Base-by-base conservation (phyloP, 2,113 vertebrate genomes). In the Platichthys stellatus region DNA sequence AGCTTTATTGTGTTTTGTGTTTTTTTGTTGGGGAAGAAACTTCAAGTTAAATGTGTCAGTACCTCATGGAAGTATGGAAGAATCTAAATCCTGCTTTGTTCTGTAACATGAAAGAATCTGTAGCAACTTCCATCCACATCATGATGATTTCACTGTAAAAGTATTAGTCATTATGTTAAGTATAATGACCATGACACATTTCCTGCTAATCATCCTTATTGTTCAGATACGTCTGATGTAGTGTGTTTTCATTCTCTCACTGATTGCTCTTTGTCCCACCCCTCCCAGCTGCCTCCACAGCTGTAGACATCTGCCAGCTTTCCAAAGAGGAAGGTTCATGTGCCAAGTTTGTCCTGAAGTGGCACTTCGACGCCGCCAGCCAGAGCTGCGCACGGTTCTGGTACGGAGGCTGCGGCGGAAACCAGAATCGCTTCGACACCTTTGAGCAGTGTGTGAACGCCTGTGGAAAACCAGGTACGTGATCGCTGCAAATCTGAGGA, bases 391-490 rank as follows among this genome's bases (percentile, higher is more conserved):
- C 91, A 0, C 93, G 97, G 15, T 99, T 99, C 95, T 99, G 98
- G 98, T 97, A 97, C 0, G 95, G 98, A 3, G 95, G 96, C 78
- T 99, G 98, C 0, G 95, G 94, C 0, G 97, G 97, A 31, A 99
- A 99, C 1, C 92, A 94, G 72, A 99, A 99, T 91, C 94, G 94
- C 85, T 99, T 99, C 12, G 40, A 94, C 26, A 95, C 96, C 0
- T 94, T 96, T 74, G 93, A 94, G 69, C 93, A 98, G 86, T 99
- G 98, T 90, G 92, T 94, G 88, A 94, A 90, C 53, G 66, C 95
- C 35, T 99, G 98, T 79, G n/a, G 81, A 59, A 92, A 90, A 78
- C 64, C 93, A 71, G 97, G 98, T 98, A 82, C 11, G 10, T 57
- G 26, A 56, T 60, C 3, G 17, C 45, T 18, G 45, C 45, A 18